A percentile compares a stretch with the other conserved stretches of the same genome.
Evolutionary conservation across 1,140 invertebrate species (phyloP).

Genomic region (Phymastichus coffea): DNA sequence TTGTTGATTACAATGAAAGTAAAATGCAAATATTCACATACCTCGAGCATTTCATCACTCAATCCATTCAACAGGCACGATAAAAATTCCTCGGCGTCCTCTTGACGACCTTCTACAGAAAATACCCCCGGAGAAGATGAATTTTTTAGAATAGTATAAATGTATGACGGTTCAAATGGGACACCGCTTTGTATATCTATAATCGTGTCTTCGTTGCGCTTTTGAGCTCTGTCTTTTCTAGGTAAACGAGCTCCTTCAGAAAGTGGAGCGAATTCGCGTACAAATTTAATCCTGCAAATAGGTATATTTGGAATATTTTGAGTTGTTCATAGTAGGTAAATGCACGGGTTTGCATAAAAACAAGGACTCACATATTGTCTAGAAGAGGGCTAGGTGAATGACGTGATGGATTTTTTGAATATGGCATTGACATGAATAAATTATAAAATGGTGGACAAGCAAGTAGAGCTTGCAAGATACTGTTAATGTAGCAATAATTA

Average conservation of each 20-base stretch:
- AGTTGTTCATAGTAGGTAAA: conserved; percentile 8
- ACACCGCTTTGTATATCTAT: conserved; percentile 59
- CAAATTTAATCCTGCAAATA: conserved; percentile 63
- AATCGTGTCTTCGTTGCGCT: conserved; percentile 44
- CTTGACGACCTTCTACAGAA: conserved; percentile 80
- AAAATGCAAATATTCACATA: conserved; percentile 41
- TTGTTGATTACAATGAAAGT: conserved; percentile 11
- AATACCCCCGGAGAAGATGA: conserved; percentile 71
- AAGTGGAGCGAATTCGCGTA: conserved; percentile 68
- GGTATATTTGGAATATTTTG: conserved; percentile 13
- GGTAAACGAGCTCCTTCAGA: conserved; percentile 58
- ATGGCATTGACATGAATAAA: conserved; percentile 72
- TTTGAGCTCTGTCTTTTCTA: conserved; percentile 54
- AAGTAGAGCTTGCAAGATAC: conserved; percentile 84
- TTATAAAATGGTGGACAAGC: conserved; percentile 94
- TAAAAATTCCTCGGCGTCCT: conserved; percentile 94
- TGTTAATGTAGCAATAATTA: conserved; percentile 96
- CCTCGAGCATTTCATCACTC: conserved; percentile 94
- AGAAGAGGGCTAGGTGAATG: conserved; percentile 83
- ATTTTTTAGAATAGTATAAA: conserved; percentile 77
- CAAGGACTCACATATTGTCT: conserved; percentile 79
- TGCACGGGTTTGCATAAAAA: conserved; percentile 23
- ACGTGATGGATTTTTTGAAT: conserved; percentile 59
- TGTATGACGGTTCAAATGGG: conserved; percentile 79
- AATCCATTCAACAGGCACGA: conserved; percentile 89